phyloP scores from a whole-genome alignment of 1,140 invertebrate genomes.

The Aphelinus atriplicis region DNA sequence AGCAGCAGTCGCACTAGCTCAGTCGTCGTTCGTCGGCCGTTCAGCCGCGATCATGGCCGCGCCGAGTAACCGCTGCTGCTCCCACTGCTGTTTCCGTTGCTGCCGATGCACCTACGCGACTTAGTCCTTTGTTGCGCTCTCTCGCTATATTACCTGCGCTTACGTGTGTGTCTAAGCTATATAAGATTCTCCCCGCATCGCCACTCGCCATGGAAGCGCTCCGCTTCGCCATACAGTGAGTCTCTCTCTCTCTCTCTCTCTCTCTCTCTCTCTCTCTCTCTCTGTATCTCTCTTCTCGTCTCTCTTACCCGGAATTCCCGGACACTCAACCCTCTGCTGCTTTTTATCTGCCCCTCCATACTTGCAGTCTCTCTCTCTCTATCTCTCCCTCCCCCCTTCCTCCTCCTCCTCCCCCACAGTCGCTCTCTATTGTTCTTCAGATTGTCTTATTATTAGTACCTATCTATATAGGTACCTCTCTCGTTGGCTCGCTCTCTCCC shows the following conservation, averaged over 20 bases:
- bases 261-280: background rate
- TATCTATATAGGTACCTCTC: background rate
- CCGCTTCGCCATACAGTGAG: constrained; percentile 61
- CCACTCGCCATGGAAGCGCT: constrained; percentile 55
- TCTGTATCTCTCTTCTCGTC: background rate
- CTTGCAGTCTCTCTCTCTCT: too few species aligned
- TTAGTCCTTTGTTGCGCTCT: background rate
- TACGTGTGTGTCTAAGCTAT: background rate
- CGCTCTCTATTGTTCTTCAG: background rate
- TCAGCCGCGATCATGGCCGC: too few species aligned
- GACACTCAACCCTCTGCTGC: too few species aligned
- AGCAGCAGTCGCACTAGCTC: constrained; percentile 5
- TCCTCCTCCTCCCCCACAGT: background rate
- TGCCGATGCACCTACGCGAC: too few species aligned
- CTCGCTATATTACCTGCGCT: background rate
- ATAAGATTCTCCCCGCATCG: too few species aligned
- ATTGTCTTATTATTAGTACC: background rate
- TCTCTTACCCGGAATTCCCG: background rate
- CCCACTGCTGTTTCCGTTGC: too few species aligned
- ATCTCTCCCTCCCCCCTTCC: background rate
- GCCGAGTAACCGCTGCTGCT: too few species aligned
- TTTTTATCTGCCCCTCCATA: too few species aligned
- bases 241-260: constrained; percentile 33
- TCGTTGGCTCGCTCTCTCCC: too few species aligned
- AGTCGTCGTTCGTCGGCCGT: background rate